Evolutionary conservation across 2,888 invertebrate species (phyloP).

Genomic region (Nycteola revayana): DNA sequence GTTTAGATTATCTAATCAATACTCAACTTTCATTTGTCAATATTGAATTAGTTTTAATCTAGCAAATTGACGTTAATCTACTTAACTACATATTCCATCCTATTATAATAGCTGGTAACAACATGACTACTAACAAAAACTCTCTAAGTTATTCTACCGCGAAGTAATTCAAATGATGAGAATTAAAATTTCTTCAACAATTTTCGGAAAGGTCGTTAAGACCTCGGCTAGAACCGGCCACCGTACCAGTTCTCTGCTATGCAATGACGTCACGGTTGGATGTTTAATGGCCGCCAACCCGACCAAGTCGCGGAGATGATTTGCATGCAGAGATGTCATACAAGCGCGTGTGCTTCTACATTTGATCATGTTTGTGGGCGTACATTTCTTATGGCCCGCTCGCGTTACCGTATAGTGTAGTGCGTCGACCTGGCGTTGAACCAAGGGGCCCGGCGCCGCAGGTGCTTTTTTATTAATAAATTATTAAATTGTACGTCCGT

Average conservation of each 20-base stretch:
- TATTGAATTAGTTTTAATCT: too few species aligned
- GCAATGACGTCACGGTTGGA: slow-evolving; percentile 66
- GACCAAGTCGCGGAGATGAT: slow-evolving; percentile 49
- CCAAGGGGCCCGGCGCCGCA: slow-evolving; percentile 60
- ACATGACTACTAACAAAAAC: too few species aligned
- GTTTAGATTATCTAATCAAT: too few species aligned
- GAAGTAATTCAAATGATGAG: too few species aligned
- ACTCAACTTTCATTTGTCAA: too few species aligned
- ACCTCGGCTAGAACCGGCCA: slow-evolving; percentile 53
- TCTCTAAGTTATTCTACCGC: too few species aligned
- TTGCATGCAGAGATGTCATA: slow-evolving; percentile 47
- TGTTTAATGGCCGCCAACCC: slow-evolving; percentile 51
- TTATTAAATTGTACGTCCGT: slow-evolving; percentile 41
- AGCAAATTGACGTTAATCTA: too few species aligned
- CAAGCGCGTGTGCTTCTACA: slow-evolving; percentile 45
- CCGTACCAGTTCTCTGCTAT: slow-evolving; percentile 68
- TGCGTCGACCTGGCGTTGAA: slow-evolving; percentile 76
- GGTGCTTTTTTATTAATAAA: slow-evolving; percentile 58
- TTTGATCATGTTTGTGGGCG: slow-evolving; percentile 61
- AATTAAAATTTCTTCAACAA: too few species aligned
- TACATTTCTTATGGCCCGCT: slow-evolving; percentile 66
- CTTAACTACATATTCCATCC: too few species aligned
- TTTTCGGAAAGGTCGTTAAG: slow-evolving; percentile 52
- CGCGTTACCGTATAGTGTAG: slow-evolving; percentile 70
- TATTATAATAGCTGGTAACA: too few species aligned